These are phyloP conservation scores for Fregata magnificens DNA, from an alignment of 2,113 vertebrate species.

Conservation along the genomic window DNA sequence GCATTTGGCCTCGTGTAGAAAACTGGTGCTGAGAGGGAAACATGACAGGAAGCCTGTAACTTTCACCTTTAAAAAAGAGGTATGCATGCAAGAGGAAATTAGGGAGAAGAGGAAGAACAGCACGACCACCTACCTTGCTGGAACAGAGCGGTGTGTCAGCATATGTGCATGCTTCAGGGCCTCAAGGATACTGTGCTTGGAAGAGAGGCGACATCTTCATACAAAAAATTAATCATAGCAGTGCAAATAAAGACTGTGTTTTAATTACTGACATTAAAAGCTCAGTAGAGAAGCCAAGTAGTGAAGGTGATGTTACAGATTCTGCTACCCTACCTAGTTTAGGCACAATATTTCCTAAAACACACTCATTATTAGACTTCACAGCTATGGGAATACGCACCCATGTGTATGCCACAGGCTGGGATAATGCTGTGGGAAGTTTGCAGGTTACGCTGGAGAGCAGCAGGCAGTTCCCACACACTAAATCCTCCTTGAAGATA, in stretches of 20 bases:
- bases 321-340: background rate
- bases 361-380: fast-evolving
- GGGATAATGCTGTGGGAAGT: background rate
- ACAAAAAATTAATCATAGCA: background rate
- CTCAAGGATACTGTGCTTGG: background rate
- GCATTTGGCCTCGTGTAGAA: background rate
- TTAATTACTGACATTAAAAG: background rate
- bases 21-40: background rate
- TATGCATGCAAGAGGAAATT: background rate
- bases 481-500: background rate
- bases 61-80: background rate
- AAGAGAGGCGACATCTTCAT: background rate
- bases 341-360: background rate
- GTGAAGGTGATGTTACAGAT: background rate
- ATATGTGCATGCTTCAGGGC: background rate
- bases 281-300: background rate
- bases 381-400: background rate
- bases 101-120: background rate
- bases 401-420: background rate
- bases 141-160: background rate
- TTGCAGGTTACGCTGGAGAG: background rate
- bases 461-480: background rate
- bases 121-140: background rate
- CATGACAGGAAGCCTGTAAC: background rate
- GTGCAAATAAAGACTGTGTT: background rate